Percentiles rank a stretch among this genome's conserved stretches.
These are phyloP conservation scores for Scopus umbretta DNA, from an alignment of 2,113 vertebrate species.

Conservation along the genomic window DNA sequence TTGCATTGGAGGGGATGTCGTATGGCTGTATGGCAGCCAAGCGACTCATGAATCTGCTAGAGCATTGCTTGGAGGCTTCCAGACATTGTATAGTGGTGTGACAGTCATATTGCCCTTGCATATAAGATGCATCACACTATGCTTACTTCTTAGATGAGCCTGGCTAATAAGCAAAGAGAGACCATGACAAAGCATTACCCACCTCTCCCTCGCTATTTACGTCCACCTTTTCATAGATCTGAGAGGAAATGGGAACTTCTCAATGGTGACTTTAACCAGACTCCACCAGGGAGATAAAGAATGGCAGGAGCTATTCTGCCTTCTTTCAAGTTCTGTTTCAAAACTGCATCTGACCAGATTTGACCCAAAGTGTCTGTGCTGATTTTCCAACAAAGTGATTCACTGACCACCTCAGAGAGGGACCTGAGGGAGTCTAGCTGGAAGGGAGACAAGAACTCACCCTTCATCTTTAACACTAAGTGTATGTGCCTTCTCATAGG, in stretches of 20 bases:
- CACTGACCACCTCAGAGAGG: not conserved
- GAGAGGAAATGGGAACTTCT: not conserved
- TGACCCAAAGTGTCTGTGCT: not conserved
- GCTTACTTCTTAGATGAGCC: not conserved
- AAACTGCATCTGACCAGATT: not conserved
- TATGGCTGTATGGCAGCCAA: not conserved
- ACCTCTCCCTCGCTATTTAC: not conserved
- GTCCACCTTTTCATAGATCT: not conserved
- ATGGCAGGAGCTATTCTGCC: not conserved
- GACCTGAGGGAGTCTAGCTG: not conserved
- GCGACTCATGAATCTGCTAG: not conserved
- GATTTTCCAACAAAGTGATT: not conserved
- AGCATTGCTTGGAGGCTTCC: not conserved
- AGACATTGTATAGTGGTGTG: not conserved
- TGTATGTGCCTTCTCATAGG: not conserved
- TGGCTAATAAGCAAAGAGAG: not conserved
- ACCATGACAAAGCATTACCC: not conserved
- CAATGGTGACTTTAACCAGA: not conserved
- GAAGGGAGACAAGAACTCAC: not conserved
- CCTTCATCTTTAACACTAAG: not conserved
- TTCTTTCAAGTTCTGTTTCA: not conserved
- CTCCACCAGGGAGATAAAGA: not conserved
- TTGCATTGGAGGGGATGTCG: not conserved
- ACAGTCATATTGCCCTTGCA: not conserved
- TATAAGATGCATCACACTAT: not conserved